phyloP scores from a whole-genome alignment of 2,113 vertebrate genomes.

The Pachypanchax playfairii region DNA sequence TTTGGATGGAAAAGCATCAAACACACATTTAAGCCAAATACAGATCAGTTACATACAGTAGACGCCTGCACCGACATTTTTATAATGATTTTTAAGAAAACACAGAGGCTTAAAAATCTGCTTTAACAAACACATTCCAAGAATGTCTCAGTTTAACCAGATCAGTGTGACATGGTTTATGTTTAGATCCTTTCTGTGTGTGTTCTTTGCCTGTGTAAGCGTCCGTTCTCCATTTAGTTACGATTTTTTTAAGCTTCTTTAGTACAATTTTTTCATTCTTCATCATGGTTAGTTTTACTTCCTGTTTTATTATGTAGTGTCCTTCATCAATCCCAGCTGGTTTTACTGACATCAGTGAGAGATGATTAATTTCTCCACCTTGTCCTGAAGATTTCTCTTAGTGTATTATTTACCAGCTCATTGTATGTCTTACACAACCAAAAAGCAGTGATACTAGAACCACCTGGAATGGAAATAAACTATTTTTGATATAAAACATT shows the following conservation, averaged over 20 bases:
- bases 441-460: no score
- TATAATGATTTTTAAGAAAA: constrained; percentile 54
- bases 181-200: neutral
- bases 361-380: no score
- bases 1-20: constrained; percentile 61
- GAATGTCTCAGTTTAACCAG: constrained; percentile 23
- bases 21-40: constrained; percentile 43
- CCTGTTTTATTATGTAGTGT: neutral
- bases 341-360: no score
- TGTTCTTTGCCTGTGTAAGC: neutral
- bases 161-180: neutral
- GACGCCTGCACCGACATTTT: constrained; percentile 51
- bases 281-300: neutral
- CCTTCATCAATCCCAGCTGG: neutral
- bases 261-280: neutral
- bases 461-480: no score
- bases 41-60: constrained; percentile 41
- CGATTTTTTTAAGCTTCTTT: neutral
- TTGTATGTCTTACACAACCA: no score
- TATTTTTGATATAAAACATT: no score
- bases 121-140: constrained; percentile 26
- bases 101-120: constrained; percentile 6
- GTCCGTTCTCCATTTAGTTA: neutral
- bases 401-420: no score
- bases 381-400: no score